Evolutionary conservation across 30 jellyfish, hydroid and myxozoan genomes (phyloP).

Genomic region (Nemopilema nomurai): DNA sequence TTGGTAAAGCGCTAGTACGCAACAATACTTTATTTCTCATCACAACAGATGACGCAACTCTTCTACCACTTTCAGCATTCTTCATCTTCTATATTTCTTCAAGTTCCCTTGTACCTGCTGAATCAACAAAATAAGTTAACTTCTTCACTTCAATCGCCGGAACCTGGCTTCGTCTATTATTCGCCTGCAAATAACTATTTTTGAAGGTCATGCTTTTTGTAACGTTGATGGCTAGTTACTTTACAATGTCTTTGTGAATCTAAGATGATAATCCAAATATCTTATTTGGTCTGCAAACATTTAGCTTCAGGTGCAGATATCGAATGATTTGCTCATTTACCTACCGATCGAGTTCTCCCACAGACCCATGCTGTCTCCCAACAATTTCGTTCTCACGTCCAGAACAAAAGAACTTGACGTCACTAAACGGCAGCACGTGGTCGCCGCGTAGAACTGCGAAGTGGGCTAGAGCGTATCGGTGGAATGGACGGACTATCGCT

Average conservation of each 20-base stretch:
- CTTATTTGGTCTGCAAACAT: not conserved
- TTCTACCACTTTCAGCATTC: no score
- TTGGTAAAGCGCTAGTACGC: no score
- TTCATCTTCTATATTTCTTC: no score
- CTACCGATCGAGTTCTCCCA: constrained; percentile 1
- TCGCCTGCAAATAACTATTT: not conserved
- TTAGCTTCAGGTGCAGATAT: not conserved
- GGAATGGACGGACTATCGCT: not conserved
- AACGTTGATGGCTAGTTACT: not conserved
- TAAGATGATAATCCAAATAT: not conserved
- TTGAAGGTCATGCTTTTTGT: not conserved
- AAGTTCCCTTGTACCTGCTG: not conserved
- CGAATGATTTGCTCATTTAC: not conserved
- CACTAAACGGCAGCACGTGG: constrained; percentile 46
- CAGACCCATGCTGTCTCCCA: constrained; percentile 57
- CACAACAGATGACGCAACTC: no score
- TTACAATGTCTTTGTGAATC: not conserved
- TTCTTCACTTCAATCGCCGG: not conserved
- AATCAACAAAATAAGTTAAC: not conserved
- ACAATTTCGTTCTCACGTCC: constrained; percentile 58
- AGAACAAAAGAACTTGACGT: constrained; percentile 23
- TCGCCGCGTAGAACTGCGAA: not conserved
- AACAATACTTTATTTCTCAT: no score
- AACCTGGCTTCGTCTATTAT: not conserved
- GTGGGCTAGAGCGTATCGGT: not conserved